These are phyloP conservation scores for Eulacestoma nigropectus DNA, from an alignment of 2,113 vertebrate species.

Conservation along the genomic window DNA sequence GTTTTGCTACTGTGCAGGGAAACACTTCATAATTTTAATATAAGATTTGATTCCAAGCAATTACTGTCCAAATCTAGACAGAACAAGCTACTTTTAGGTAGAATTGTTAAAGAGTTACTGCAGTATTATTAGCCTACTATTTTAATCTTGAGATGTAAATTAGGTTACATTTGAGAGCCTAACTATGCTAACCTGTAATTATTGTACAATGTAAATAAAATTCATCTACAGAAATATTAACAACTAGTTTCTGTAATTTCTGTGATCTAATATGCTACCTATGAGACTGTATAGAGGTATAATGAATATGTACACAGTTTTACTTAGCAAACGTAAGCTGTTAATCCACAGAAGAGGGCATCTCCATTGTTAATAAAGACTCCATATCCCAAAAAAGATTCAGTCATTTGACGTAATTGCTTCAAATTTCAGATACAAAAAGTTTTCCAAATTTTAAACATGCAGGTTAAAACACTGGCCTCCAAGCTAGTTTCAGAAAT, in stretches of 20 bases:
- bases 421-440: background rate
- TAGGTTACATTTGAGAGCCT: background rate
- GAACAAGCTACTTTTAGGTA: background rate
- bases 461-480: background rate
- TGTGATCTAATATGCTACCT: background rate
- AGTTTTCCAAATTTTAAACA: background rate
- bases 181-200: background rate
- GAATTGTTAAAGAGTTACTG: background rate
- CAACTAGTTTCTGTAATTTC: background rate
- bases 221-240: background rate
- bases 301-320: background rate
- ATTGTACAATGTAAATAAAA: background rate
- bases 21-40: background rate
- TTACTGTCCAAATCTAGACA: background rate
- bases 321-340: background rate
- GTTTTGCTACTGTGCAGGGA: background rate
- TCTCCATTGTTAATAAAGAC: background rate
- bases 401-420: background rate
- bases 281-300: background rate
- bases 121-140: background rate
- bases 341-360: background rate
- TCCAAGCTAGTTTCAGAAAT: conserved; percentile 38
- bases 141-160: conserved; percentile 1
- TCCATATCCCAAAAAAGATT: background rate
- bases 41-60: background rate